Evolutionary conservation across 2,797 vertebrate species (phyloP), one percentile per base, ranked within the genome.

Genomic region (Sebastes trivittatus): DNA sequence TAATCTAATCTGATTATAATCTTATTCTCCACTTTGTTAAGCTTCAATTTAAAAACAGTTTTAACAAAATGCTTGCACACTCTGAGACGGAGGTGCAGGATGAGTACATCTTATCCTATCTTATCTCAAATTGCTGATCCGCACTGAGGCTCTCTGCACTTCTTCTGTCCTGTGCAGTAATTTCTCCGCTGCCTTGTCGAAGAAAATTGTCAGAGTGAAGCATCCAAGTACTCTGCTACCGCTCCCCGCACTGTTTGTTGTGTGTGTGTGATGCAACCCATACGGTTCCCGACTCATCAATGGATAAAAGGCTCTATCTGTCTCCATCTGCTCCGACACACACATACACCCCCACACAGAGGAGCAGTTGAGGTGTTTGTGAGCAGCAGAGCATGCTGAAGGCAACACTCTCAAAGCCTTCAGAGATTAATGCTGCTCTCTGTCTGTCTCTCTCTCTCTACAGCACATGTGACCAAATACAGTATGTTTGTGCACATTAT

Each of bases 281-380:
- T 74, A 87, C 60, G 69, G 20, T 80, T 82, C 71, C 76, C 20
- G n/a, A 73, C 86, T 90, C 82, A 85, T 92, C 86, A 89, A 73
- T 86, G 91, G 89, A 89, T 88, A 84, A 92, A 94, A 89, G 65
- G 84, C 87, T 81, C 74, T 80, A 83, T 90, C 88, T 81, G 78
- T 90, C 86, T 89, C 84, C 86, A 88, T 93, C 87, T 91, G 89
- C 81, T 85, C 80, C 65, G 63, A 81, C 66, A 72, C 61, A 71
- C 66, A 83, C 73, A 80, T 71, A 72, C 66, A 73, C 60, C 73
- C 54, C 59, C 20, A 59, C 68, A 25, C 54, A 32, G 9, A 65
- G 49, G 34, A 78, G 78, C 60, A 81, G 75, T 74, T 18, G 38
- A 78, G 69, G 87, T 84, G 78, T 88, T 72, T 88, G 85, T 81